Base-by-base conservation (phyloP, 2,888 invertebrate species). In the Junonia oenone region DNA sequence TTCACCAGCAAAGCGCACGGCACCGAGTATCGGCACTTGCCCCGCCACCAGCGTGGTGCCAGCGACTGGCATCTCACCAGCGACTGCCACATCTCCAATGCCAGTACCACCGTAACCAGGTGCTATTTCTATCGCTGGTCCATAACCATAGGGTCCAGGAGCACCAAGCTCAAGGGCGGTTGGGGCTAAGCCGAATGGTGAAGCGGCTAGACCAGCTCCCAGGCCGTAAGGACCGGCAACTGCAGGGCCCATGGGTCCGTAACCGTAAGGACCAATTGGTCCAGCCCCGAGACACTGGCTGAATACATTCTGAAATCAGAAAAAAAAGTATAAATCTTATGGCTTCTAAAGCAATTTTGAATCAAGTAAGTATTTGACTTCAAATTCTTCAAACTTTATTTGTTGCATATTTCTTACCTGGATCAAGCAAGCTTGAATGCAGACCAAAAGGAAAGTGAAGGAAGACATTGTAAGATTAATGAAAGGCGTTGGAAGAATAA, bases 391-490 rank as follows among this genome's bases (percentile, higher is more conserved):
- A n/a, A 31, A 9, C 0, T n/a, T 33, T n/a, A 11, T n/a, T 33
- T 1, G 0, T 33, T n/a, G 11, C 1, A 11, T n/a, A 2, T 26
- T 14, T 26, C 45, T 65, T 64, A 76, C 76, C 68, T 73, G 72
- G 52, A 76, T 63, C 58, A 77, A 68, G 65, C 74, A 77, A 63
- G 69, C 72, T 66, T 76, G 75, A 56, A 70, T 54, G 67, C 70
- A 72, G 50, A 75, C 43, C 11, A 71, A 54, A 38, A 76, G 47
- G 49, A 74, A 68, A 26, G 67, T 59, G 52, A 69, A 69, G 40
- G 70, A 50, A 53, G 69, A 68, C 74, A 75, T 74, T 54, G 22
- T 45, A 38, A 29, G 35, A 6, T 6, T 19, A 45, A 19, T 11
- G 5, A 5, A 40, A 26, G 11, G 5, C 6, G 2, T 37, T 37